Base-by-base conservation (phyloP, 2,797 vertebrate genomes). In the Sebastes flavidus region DNA sequence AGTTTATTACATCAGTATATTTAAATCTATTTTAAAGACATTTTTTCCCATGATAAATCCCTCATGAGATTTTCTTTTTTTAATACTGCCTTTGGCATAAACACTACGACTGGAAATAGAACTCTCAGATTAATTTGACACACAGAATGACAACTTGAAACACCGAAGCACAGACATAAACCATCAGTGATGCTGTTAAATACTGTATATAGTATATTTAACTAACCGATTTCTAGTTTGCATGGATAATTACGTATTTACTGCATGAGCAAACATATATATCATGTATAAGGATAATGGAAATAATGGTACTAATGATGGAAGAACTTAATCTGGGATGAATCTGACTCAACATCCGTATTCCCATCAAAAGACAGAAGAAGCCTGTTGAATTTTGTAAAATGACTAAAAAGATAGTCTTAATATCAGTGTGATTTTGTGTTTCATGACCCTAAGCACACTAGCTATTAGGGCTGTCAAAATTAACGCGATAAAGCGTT, bases 41-140 rank as follows among this genome's bases (percentile, higher is more conserved):
- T 55, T 29, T 62, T 85, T 78, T 66, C 60, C 36, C 29, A 72
- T 73, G n/a, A 36, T 65, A 91, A 91, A 87, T 89, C 84, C 78
- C 86, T 89, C 68, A 77, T 71, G 75, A 88, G 85, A 83, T 84
- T 88, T 78, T 54, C 25, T 65, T 83, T 80, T 87, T 79, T 81
- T 62, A 72, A 85, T 80, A 65, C 76, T 69, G 83, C 91, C 88
- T 81, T 84, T 91, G 85, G 90, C 87, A 91, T 92, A 92, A 94
- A 93, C 91, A 94, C 34, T 81, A 77, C 20, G 59, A 78, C 77
- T 86, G 36, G 81, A 91, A 91, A 89, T 89, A 90, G 85, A 91
- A 84, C 55, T 87, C 87, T 80, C 65, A 77, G 86, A 91, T 90
- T 90, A 89, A 91, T 92, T 87, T 91, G 90, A 92, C 73, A 84